Percentiles rank a stretch among this genome's conserved stretches.
Conservation (phyloP, 1,140 invertebrate genomes). For the Triops cancriformis region DNA sequence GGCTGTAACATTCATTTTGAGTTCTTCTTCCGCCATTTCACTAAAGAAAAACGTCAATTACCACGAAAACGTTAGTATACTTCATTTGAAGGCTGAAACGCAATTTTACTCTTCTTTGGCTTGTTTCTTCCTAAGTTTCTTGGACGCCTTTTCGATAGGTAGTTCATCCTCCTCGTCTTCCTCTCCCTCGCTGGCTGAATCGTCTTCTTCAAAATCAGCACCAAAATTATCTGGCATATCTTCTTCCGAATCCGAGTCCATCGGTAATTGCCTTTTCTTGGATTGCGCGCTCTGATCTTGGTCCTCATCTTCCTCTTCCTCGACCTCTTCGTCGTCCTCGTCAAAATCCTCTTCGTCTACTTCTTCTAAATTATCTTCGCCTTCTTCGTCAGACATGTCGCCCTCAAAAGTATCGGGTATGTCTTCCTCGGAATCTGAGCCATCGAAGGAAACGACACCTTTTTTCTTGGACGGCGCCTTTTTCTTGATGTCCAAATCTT, state of each 20-base stretch:
- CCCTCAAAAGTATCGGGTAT: constrained; percentile 1
- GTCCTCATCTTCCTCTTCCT: constrained; percentile 32
- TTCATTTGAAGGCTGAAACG: constrained; percentile 11
- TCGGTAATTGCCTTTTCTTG: constrained; percentile 30
- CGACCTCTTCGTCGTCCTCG: constrained; percentile 32
- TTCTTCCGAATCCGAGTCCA: constrained; percentile 32
- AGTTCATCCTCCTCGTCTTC: constrained; percentile 55
- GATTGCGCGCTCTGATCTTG: constrained; percentile 17
- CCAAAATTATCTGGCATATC: constrained; percentile 33
- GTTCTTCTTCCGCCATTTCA: constrained; percentile 65
- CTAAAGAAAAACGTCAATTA: constrained; percentile 38
- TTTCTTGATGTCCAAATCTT: constrained; percentile 14
- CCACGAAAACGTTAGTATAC: constrained; percentile 22
- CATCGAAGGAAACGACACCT: not conserved
- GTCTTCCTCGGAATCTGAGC: not conserved
- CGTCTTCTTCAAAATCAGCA: constrained; percentile 33
- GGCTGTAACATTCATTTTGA: constrained; percentile 58
- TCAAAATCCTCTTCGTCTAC: constrained; percentile 40
- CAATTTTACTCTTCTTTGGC: constrained; percentile 48
- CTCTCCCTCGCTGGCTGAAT: constrained; percentile 39
- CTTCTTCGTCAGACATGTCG: constrained; percentile 33
- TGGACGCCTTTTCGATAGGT: constrained; percentile 78
- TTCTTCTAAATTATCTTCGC: constrained; percentile 43
- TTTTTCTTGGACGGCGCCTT: constrained; percentile 2
- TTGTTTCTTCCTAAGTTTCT: constrained; percentile 66